Evolutionary conservation across 2,113 vertebrate genomes (phyloP).

Genomic region (Euleptes europaea): DNA sequence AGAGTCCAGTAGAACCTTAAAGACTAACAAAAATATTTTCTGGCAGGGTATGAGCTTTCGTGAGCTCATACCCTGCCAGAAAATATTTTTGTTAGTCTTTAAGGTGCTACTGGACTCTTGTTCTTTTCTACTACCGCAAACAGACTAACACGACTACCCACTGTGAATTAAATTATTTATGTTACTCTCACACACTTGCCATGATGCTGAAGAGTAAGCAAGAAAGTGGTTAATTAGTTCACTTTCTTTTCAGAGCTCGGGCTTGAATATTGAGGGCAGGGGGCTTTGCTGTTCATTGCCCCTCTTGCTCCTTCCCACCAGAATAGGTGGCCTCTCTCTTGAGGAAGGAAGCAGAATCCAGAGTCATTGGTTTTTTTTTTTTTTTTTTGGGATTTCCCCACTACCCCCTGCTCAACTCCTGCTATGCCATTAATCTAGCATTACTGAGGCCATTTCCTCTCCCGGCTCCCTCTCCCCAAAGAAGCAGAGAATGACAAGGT

Average conservation of each 20-base stretch:
- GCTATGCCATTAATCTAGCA: slow-evolving; percentile 36
- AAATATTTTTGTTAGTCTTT: too few relatives aligned
- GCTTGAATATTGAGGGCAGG: not conserved
- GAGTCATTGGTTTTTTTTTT: too few relatives aligned
- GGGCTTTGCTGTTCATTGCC: not conserved
- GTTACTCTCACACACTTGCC: not conserved
- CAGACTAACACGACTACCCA: too few relatives aligned
- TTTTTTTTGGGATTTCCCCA: not conserved
- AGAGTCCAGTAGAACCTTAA: too few relatives aligned
- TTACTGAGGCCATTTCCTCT: slow-evolving; percentile 15
- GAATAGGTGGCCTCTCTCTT: not conserved
- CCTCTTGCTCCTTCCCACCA: not conserved
- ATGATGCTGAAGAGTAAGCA: not conserved
- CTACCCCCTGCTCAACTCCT: not conserved
- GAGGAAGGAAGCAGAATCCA: not conserved
- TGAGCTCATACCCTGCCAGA: too few relatives aligned
- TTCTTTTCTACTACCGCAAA: too few relatives aligned
- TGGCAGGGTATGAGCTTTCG: too few relatives aligned
- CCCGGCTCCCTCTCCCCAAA: not conserved
- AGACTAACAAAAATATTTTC: too few relatives aligned
- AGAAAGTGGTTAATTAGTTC: not conserved
- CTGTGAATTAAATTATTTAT: not conserved
- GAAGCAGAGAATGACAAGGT: slow-evolving; percentile 35
- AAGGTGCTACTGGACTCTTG: too few relatives aligned
- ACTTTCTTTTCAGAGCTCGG: not conserved